These are phyloP conservation scores for Lontra canadensis DNA, from an alignment of 2,113 vertebrate species.

Conservation along the genomic window DNA sequence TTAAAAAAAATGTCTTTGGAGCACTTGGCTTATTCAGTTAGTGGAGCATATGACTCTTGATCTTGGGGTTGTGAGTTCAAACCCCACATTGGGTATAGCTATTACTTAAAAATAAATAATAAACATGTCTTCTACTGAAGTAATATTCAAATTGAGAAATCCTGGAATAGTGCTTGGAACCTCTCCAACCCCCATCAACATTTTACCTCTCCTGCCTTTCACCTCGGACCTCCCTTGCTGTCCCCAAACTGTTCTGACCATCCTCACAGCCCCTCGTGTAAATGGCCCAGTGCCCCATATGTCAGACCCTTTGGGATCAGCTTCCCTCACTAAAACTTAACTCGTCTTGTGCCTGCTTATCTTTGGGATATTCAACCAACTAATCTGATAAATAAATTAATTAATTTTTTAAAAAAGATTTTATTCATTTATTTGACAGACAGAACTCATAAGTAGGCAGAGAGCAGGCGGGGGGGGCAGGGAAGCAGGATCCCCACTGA, in stretches of 20 bases:
- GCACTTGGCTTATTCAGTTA: neutral
- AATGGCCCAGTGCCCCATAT: neutral
- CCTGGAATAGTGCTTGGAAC: neutral
- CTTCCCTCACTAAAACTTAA: neutral
- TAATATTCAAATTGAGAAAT: slow-evolving; percentile 1
- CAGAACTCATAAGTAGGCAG: no score
- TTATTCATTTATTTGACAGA: no score
- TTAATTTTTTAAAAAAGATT: neutral
- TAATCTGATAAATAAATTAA: neutral
- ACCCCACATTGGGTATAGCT: neutral
- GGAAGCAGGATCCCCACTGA: no score
- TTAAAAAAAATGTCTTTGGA: neutral
- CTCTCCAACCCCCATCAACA: neutral
- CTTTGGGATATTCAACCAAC: neutral
- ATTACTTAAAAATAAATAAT: neutral
- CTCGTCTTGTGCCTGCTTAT: neutral
- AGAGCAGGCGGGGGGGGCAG: no score
- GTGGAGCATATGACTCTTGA: neutral
- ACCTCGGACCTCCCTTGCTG: neutral
- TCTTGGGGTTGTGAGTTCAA: neutral
- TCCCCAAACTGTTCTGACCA: neutral
- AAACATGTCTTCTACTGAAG: neutral
- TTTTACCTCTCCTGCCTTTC: neutral
- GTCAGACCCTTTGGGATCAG: neutral
- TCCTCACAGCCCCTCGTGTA: neutral